Evolutionary conservation across 2,113 vertebrate genomes (phyloP).

Genomic region (Serinus canaria): DNA sequence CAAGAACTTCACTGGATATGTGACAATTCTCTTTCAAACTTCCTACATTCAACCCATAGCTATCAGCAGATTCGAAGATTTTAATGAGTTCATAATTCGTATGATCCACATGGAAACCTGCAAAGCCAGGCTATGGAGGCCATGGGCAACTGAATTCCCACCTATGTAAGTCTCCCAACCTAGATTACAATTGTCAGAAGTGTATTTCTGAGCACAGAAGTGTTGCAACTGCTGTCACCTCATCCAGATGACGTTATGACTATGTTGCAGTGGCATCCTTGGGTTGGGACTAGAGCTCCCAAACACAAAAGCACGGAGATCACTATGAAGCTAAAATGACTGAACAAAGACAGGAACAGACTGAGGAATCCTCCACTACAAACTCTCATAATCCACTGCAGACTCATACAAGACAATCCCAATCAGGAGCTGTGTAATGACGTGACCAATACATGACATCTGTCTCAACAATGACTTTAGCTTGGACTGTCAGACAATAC

Average conservation of each 20-base stretch:
- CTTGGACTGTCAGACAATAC: background rate
- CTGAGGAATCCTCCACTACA: background rate
- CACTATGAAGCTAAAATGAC: background rate
- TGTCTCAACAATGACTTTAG: background rate
- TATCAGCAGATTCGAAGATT: background rate
- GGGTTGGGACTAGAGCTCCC: background rate
- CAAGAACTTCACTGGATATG: background rate
- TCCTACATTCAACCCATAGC: background rate
- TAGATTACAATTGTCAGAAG: background rate
- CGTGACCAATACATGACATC: background rate
- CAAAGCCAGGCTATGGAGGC: fast-evolving
- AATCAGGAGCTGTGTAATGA: background rate
- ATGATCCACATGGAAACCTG: background rate
- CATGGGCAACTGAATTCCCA: background rate
- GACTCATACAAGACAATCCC: background rate
- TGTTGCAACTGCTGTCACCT: background rate
- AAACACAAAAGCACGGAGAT: background rate
- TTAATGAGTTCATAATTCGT: background rate
- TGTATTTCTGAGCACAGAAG: background rate
- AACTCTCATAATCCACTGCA: background rate
- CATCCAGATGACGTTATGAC: background rate
- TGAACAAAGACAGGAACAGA: background rate
- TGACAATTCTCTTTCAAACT: background rate
- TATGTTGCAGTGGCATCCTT: background rate
- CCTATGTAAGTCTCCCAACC: background rate